Percentiles rank a stretch among this genome's conserved stretches.
Conservation (phyloP, 2,113 vertebrate genomes). For the Dromiciops gliroides region DNA sequence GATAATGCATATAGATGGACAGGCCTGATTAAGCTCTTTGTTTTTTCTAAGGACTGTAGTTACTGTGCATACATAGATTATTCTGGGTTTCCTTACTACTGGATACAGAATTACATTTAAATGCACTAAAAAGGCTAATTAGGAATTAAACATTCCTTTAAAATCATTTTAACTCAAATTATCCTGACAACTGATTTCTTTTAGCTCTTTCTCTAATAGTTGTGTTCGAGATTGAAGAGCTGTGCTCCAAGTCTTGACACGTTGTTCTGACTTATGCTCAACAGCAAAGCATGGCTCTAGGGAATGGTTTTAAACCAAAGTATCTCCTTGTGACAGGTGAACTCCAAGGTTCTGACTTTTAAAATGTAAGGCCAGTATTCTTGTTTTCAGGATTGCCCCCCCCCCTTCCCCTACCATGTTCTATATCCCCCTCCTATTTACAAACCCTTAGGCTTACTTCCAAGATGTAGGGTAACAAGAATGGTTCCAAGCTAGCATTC, state of each 20-base stretch:
- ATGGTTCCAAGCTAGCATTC: conserved; percentile 68
- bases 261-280: conserved; percentile 79
- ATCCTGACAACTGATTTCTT: conserved; percentile 77
- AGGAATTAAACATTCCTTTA: conserved; percentile 77
- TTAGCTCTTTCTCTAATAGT: conserved; percentile 79
- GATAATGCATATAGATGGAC: conserved; percentile 41
- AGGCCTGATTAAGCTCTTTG: conserved; percentile 52
- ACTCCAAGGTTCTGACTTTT: conserved; percentile 73
- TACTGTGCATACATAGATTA: conserved; percentile 64
- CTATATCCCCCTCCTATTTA: conserved; percentile 51
- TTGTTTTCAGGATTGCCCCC: conserved; percentile 65
- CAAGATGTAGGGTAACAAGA: conserved; percentile 60
- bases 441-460: conserved; percentile 64
- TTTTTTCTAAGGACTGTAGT: conserved; percentile 50
- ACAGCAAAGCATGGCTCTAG: conserved; percentile 71
- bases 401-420: conserved; percentile 27
- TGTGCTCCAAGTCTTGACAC: conserved; percentile 77
- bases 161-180: conserved; percentile 81
- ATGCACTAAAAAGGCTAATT: conserved; percentile 75
- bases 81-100: conserved; percentile 59
- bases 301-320: conserved; percentile 79
- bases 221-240: conserved; percentile 77
- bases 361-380: conserved; percentile 81
- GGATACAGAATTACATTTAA: conserved; percentile 73
- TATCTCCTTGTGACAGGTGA: conserved; percentile 83